Base-by-base conservation (phyloP, 64 coral and sea anemone species). In the Montipora foliosa region DNA sequence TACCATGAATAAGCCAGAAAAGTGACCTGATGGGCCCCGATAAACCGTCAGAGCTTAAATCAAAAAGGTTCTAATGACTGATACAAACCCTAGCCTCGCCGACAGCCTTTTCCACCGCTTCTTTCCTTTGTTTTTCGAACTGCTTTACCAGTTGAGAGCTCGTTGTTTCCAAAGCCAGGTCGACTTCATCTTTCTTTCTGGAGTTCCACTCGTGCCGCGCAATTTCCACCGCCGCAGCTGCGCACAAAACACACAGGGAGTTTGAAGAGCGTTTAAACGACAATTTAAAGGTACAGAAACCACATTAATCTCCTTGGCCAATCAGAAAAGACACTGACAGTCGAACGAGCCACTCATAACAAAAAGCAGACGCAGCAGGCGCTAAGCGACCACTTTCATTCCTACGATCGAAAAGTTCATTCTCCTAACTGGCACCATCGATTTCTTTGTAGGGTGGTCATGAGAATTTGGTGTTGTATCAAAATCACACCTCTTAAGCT, bases 71-170 rank as follows among this genome's bases (percentile, higher is more conserved):
- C 1, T 12, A 76, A 44, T 83, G 12, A 45, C 47, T 81, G 37
- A 4, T 25, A 66, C 58, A 21, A 87, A 95, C 94, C 91, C 86
- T 93, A 1, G 94, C 88, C 15, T 95, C 82, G 48, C 79, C 76
- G 5, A 95, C 80, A 17, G 91, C 94, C 37, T 90, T 98, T 37
- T 90, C 92, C 24, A 95, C 67, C 24, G 82, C 88, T 53, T 95
- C 78, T 69, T 88, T 64, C 58, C 60, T 98, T 71, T 95, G 82
- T 67, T 93, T 55, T 44, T 98, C 91, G 64, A 94, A 76, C 58
- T 90, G 80, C 15, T 89, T 73, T 16, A 80, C 81, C 5, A 96
- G 13, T 49, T 94, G 52, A 14, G 92, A 80, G 80, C 81, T 90
- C 8, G 95, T 87, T 45, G 87, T 45, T 72, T 94, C 91, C 4